Evolutionary conservation across 2,888 invertebrate species (phyloP), one percentile per base, ranked within the genome.

Genomic region (Xanthia icteritia): DNA sequence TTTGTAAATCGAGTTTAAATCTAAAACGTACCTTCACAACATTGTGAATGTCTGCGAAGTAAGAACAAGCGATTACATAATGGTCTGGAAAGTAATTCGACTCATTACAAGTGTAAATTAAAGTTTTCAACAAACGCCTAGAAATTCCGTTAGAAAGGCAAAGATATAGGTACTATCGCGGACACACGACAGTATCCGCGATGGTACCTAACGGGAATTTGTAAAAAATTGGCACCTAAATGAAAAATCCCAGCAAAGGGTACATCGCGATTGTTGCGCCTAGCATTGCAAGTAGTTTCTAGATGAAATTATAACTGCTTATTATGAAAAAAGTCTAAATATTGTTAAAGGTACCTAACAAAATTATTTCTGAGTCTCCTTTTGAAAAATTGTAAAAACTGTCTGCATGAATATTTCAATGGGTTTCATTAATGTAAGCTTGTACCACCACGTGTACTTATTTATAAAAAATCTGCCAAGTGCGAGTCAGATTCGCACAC

Each of bases 61-160:
- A n/a, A 27, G 48, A 51, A 51, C 9, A 64, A 80, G 65, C 64
- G 36, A 64, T 51, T 58, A 80, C 31, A 17, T 73, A 70, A 70
- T 79, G 42, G 48, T 51, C 39, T 36, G 64, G 73, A 80, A 73
- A 73, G 73, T 42, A 80, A 80, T 78, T 42, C 39, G 5, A 80
- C n/a, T 78, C 42, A 80, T 78, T 80, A 64, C 63, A 39, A 27
- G n/a, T 51, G 67, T 68, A 60, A 68, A 79, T 79, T 9, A 76
- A 76, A 11, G 39, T 17, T 15, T 78, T 67, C 31, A 48, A n/a
- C n/a, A n/a, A 68, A 58, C n/a, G 48, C 67, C 45, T 27, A 31
- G 39, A 42, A 13, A 58, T 80, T 39, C 15, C 48, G 39, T 39
- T 80, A 58, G 48, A 15, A 79, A 64, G 13, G 31, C 45, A 6